Base-by-base conservation (phyloP, 1,140 invertebrate genomes). In the Hycleus cichorii region DNA sequence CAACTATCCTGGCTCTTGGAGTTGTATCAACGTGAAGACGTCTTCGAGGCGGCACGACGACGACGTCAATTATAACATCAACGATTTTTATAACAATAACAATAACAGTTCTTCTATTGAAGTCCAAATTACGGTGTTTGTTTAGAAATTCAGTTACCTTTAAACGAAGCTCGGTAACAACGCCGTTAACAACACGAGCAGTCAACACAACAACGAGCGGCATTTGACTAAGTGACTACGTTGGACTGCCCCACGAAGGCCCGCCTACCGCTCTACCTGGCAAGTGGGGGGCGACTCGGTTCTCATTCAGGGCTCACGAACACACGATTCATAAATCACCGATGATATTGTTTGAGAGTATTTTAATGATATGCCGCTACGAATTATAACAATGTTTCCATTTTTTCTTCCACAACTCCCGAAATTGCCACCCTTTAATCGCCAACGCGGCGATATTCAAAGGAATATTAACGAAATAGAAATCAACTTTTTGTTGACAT, bases 141-240 rank as follows among this genome's bases (percentile, higher is more conserved):
- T 32, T 32, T 32, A 4, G 32, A 5, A 5, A 5, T 32, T 32
- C 32, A 32, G 32, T 32, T 32, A 32, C 32, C 32, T 32, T 32
- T 32, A 32, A 32, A 4, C 32, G 32, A 32, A 5, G 4, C 32
- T 32, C 32, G 32, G 32, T 3, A 32, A 32, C 3, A 32, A 32
- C 32, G 32, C 4, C 32, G 40, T 49, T 63, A 62, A 63, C 58
- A 52, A 52, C 64, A 64, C 63, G 39, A 49, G 50, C 51, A 51
- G 55, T 55, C 62, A 53, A 55, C 62, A 62, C 64, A 47, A 53
- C 64, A 49, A 53, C 64, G 66, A 59, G 57, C 68, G 66, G 69
- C 67, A 67, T 66, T 71, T 72, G 68, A 72, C 70, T 72, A 71
- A 72, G 66, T 68, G 69, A 69, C 63, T 66, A 53, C 54, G 61